Evolutionary conservation across 2,888 invertebrate species (phyloP).

Genomic region (Odontocolon sp.): DNA sequence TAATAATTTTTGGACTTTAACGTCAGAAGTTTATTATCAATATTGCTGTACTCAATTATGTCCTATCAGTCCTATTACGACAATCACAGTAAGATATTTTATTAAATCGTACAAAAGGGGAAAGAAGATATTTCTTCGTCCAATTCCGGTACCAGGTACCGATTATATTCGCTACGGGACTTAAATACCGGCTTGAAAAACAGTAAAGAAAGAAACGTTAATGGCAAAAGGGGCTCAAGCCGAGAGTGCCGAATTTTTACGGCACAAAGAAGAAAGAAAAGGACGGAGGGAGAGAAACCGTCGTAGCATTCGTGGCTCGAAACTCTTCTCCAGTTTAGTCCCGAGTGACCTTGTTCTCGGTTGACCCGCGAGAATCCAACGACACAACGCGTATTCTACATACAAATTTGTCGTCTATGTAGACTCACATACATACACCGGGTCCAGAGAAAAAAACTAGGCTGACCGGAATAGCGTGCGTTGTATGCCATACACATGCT

Average conservation of each 20-base stretch:
- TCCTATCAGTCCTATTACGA: too few relatives aligned
- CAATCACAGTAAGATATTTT: too few relatives aligned
- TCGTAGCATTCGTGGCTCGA: constrained; percentile 35
- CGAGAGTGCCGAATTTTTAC: constrained; percentile 10
- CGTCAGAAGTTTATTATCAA: too few relatives aligned
- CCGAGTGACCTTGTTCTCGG: constrained; percentile 73
- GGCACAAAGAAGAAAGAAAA: constrained; percentile 36
- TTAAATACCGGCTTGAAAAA: too few relatives aligned
- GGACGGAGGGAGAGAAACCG: constrained; percentile 37
- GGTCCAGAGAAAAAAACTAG: constrained; percentile 50
- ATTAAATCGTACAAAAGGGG: too few relatives aligned
- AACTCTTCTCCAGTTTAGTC: constrained; percentile 51
- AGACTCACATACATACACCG: constrained; percentile 1
- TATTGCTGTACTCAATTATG: too few relatives aligned
- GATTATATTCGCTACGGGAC: too few relatives aligned
- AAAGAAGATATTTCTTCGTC: too few relatives aligned
- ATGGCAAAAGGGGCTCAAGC: constrained; percentile 1
- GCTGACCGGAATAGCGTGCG: constrained; percentile 67
- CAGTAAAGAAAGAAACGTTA: background rate
- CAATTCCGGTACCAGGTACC: too few relatives aligned
- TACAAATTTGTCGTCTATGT: too few relatives aligned
- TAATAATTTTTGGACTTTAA: too few relatives aligned
- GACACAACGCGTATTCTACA: background rate
- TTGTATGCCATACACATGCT: constrained; percentile 6
- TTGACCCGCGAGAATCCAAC: constrained; percentile 66